These are phyloP conservation scores for Nymphalis urticae DNA, from an alignment of 2,888 invertebrate species.

Conservation along the genomic window DNA sequence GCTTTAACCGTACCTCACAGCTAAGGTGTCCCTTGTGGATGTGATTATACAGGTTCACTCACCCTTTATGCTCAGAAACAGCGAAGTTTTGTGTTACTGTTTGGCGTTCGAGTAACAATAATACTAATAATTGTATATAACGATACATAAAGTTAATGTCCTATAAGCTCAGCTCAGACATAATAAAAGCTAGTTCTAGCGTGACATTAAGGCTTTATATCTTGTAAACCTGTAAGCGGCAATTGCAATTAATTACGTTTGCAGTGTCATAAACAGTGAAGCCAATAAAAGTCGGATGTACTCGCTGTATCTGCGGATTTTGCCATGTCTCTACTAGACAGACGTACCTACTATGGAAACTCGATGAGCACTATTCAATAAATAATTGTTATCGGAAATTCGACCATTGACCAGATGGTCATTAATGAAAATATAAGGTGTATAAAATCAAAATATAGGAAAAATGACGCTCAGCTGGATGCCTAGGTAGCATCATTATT, in stretches of 20 bases:
- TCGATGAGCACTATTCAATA: background rate
- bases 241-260: constrained; percentile 49
- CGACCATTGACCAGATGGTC: too few species aligned
- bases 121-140: background rate
- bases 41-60: too few species aligned
- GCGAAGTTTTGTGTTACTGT: too few species aligned
- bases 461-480: too few species aligned
- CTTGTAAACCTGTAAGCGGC: constrained; percentile 26
- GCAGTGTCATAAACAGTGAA: constrained; percentile 39
- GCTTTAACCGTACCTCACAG: too few species aligned
- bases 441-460: too few species aligned
- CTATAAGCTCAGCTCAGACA: constrained; percentile 31
- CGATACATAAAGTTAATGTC: constrained; percentile 10
- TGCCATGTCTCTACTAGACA: background rate
- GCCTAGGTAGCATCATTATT: too few species aligned
- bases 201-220: constrained; percentile 24
- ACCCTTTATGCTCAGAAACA: too few species aligned
- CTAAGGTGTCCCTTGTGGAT: too few species aligned
- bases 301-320: constrained; percentile 4
- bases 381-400: too few species aligned
- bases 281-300: constrained; percentile 39
- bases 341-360: background rate
- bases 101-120: too few species aligned
- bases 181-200: constrained; percentile 17
- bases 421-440: too few species aligned